phyloP scores from a whole-genome alignment of 2,113 vertebrate genomes.

The Todiramphus saurophagus region DNA sequence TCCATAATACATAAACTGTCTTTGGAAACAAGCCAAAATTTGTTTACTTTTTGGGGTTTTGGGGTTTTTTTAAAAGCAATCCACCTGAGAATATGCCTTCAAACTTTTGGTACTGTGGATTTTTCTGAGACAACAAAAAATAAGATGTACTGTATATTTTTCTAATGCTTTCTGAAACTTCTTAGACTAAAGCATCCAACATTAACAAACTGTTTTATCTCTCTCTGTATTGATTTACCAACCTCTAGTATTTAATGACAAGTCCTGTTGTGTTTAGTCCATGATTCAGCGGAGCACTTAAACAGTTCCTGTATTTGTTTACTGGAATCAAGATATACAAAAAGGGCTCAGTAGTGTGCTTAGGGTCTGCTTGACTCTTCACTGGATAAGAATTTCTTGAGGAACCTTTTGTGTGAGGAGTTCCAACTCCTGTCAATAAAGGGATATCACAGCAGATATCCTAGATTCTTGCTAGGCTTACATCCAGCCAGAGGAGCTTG shows the following conservation, averaged over 20 bases:
- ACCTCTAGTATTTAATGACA: not conserved
- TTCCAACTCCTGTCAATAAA: not conserved
- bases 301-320: not conserved
- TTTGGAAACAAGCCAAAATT: not conserved
- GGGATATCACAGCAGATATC: not conserved
- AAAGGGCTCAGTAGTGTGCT: not conserved
- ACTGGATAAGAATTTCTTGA: not conserved
- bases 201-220: not conserved
- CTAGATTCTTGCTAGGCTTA: not conserved
- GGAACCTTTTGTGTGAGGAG: not conserved
- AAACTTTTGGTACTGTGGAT: not conserved
- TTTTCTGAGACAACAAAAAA: not conserved
- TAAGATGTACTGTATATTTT: not conserved
- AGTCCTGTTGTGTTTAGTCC: not conserved
- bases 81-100: not conserved
- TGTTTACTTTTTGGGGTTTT: not conserved
- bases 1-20: not conserved
- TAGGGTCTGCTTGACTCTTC: not conserved
- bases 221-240: not conserved
- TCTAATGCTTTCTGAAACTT: not conserved
- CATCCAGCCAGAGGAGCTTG: not conserved
- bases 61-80: not conserved
- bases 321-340: not conserved
- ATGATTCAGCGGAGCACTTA: not conserved
- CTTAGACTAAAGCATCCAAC: not conserved